Conservation (phyloP, 2,888 invertebrate species). For the Papilio demoleus region DNA sequence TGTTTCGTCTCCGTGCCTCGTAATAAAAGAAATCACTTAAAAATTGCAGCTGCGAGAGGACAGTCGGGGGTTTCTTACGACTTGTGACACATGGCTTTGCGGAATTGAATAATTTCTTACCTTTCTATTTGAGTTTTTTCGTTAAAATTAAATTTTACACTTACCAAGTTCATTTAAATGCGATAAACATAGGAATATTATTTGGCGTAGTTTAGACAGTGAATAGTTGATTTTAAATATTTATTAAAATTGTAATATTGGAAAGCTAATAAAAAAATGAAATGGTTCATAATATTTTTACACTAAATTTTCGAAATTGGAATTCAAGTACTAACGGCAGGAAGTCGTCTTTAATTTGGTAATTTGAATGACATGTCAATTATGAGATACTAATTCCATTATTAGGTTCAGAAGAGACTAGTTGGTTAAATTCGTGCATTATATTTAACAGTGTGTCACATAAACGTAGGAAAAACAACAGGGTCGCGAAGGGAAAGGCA, state of each 20-base stretch:
- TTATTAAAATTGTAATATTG: too few species aligned
- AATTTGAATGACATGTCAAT: too few species aligned
- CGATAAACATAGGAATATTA: too few species aligned
- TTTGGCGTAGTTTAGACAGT: too few species aligned
- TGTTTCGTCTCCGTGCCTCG: conserved; percentile 71
- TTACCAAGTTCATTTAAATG: too few species aligned
- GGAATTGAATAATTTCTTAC: conserved; percentile 11
- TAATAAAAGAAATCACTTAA: conserved; percentile 82
- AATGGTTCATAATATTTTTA: too few species aligned
- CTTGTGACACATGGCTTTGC: conserved; percentile 55
- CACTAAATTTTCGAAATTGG: too few species aligned
- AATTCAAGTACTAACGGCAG: too few species aligned
- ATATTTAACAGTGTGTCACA: conserved; percentile 47
- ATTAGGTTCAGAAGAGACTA: neutral
- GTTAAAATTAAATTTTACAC: neutral
- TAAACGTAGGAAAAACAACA: conserved; percentile 49
- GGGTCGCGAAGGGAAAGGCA: conserved; percentile 52
- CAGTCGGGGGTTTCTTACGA: conserved; percentile 60
- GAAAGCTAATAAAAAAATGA: too few species aligned
- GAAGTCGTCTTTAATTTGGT: too few species aligned
- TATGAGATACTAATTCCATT: neutral
- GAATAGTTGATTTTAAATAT: too few species aligned
- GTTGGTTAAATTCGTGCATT: too few species aligned
- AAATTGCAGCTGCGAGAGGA: conserved; percentile 67
- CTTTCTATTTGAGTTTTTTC: neutral